Evolutionary conservation across 2,113 vertebrate genomes (phyloP).

Genomic region (Elaphurus davidianus): DNA sequence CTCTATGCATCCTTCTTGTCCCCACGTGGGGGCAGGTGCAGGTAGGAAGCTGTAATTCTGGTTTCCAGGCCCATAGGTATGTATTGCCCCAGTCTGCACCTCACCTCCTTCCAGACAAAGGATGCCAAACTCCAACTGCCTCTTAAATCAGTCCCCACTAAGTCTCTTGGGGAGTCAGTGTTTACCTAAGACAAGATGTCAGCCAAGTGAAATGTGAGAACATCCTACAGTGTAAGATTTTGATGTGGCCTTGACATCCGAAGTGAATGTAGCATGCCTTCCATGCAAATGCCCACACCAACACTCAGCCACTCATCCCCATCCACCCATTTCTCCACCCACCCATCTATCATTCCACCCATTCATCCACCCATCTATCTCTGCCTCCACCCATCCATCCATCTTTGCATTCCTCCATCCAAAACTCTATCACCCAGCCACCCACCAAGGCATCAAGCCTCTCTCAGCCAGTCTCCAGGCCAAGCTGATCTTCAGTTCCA

Average conservation of each 20-base stretch:
- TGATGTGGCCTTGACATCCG: neutral
- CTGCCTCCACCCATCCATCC: too few species aligned
- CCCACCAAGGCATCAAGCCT: neutral
- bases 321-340: too few species aligned
- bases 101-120: neutral
- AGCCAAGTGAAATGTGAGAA: neutral
- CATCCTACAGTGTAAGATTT: neutral
- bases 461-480: neutral
- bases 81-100: neutral
- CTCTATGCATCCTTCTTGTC: neutral
- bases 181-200: neutral
- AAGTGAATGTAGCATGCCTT: neutral
- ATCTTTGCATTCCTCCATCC: neutral
- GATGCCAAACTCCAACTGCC: neutral
- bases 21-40: neutral
- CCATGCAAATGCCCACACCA: neutral
- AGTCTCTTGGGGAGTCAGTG: neutral
- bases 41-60: neutral
- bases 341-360: neutral
- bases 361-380: neutral
- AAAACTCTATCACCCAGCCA: neutral
- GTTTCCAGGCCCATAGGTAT: neutral
- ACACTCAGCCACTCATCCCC: neutral
- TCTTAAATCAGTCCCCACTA: neutral
- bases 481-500: neutral